Evolutionary conservation across 2,113 vertebrate genomes (phyloP), one percentile per base, ranked within the genome.

Genomic region (Rhizomys pruinosus): DNA sequence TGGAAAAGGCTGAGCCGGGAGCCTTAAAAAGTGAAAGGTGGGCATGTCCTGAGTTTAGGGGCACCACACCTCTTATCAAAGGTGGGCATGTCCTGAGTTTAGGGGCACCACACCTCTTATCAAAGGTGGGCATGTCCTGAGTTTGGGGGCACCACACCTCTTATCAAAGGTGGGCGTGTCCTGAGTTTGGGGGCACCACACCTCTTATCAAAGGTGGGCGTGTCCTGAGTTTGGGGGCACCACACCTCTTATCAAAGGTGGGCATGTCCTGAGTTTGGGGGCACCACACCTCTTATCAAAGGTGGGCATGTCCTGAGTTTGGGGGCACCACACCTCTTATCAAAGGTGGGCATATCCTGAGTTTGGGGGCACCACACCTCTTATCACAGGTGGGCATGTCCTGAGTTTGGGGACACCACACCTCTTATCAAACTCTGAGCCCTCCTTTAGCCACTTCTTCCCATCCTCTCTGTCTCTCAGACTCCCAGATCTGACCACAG

Each of bases 21-120:
- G 97, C 96, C 95, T 95, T 99, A 95, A 98, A 98, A 97, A 99
- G 99, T 91, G 94, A 98, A 95, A 99, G 98, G 99, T 99, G 96
- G 94, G 98, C 68, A 5, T 73, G 16, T 73, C 61, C n/a, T 7
- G 0, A 55, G 7, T 61, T 25, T n/a, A 22, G 73, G 69, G 39
- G 25, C 1, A n/a, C n/a, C 29, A 71, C 59, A 32, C 3, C 44
- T 63, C 1, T 16, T 19, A 39, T 20, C 29, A 34, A 79, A 37
- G 87, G 42, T 44, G 55, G 80, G 25, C n/a, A n/a, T n/a, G n/a
- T n/a, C n/a, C n/a, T n/a, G n/a, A n/a, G n/a, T n/a, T n/a, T n/a
- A n/a, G n/a, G n/a, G n/a, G n/a, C n/a, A n/a, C n/a, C 29, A 71
- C 59, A 32, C 3, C 44, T 63, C 1, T n/a, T n/a, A n/a, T n/a